Percentiles rank a stretch among this genome's conserved stretches.
Conservation (phyloP, 2,113 vertebrate species). For the Megatriorchis doriae region DNA sequence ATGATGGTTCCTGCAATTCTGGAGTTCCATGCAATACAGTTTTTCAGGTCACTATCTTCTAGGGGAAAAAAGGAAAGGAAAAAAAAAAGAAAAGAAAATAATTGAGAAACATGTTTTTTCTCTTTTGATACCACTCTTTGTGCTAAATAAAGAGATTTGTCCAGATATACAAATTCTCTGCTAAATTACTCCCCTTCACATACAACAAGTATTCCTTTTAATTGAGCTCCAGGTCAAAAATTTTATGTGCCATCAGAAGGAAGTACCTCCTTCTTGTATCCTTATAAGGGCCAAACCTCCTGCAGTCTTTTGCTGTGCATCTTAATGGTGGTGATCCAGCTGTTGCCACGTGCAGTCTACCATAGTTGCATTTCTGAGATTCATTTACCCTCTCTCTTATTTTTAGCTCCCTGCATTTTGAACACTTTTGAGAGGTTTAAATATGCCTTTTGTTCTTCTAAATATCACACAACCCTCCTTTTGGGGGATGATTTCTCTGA, state of each 20-base stretch:
- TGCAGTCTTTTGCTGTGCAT: background rate
- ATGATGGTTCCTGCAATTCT: background rate
- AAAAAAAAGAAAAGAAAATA: no score
- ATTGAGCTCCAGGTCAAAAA: background rate
- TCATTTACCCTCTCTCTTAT: background rate
- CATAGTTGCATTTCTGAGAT: background rate
- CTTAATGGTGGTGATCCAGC: background rate
- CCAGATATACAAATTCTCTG: background rate
- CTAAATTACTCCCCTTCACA: background rate
- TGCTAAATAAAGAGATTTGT: background rate
- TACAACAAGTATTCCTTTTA: background rate
- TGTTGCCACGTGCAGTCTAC: background rate
- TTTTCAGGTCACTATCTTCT: background rate
- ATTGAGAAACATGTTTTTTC: background rate
- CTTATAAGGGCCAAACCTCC: background rate
- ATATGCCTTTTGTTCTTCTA: background rate
- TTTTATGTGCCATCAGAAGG: background rate
- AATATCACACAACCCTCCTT: background rate
- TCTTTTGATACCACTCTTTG: background rate
- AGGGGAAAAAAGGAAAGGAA: background rate
- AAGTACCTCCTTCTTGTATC: background rate
- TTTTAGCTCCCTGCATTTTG: background rate
- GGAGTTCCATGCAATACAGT: background rate
- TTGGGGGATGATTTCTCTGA: background rate
- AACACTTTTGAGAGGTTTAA: background rate